A percentile compares a stretch with the other conserved stretches of the same genome.
These are phyloP conservation scores for Trichogramma evanescens DNA, from an alignment of 2,888 invertebrate genomes.

Conservation along the genomic window DNA sequence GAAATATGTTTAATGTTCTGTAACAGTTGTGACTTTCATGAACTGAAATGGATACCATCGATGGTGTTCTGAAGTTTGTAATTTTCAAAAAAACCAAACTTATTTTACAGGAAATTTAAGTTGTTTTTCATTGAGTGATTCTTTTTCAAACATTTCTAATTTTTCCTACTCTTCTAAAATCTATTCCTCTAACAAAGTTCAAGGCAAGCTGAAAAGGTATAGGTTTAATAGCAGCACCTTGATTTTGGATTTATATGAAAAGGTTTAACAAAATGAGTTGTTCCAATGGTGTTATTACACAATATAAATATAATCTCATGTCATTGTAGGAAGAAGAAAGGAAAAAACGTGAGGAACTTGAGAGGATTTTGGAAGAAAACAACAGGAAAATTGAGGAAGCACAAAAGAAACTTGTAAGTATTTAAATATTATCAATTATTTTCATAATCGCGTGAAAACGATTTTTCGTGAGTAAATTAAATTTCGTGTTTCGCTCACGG, in stretches of 20 bases:
- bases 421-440: not conserved
- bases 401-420: constrained; percentile 86
- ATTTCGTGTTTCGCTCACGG: no score
- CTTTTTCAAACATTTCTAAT: constrained; percentile 14
- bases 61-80: no score
- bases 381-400: constrained; percentile 96
- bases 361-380: constrained; percentile 95
- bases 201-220: constrained; percentile 34
- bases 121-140: constrained; percentile 10
- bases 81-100: no score
- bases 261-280: constrained; percentile 37
- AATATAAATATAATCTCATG: constrained; percentile 40
- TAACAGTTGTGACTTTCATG: no score
- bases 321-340: constrained; percentile 91
- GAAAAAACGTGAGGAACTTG: constrained; percentile 90
- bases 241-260: constrained; percentile 34
- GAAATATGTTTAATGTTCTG: no score
- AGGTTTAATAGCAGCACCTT: constrained; percentile 39
- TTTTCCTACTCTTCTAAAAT: constrained; percentile 19
- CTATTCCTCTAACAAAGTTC: constrained; percentile 33
- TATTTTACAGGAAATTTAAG: no score
- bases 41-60: no score
- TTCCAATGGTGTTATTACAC: constrained; percentile 30
- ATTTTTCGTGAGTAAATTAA: no score
- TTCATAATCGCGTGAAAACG: not conserved